Evolutionary conservation across 2,888 invertebrate species (phyloP).

Genomic region (Acleris cristana): DNA sequence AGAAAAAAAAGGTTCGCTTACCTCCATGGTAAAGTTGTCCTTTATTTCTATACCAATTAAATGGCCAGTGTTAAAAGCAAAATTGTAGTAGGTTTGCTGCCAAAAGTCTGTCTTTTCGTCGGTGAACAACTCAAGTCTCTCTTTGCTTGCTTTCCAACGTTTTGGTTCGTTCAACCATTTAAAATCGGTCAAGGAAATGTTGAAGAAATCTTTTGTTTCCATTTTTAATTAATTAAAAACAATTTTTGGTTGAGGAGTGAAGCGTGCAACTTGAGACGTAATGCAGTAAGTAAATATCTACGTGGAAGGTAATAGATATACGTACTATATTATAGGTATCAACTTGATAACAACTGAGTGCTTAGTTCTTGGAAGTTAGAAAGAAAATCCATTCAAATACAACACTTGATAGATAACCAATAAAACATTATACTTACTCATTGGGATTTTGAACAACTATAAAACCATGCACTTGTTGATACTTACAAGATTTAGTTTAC

Average conservation of each 20-base stretch:
- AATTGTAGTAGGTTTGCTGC: conserved; percentile 69
- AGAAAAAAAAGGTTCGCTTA: conserved; percentile 43
- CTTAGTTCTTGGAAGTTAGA: too few relatives aligned
- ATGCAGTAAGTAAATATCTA: too few relatives aligned
- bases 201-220: conserved; percentile 38
- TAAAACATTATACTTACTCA: too few relatives aligned
- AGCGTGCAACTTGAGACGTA: not conserved
- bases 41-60: conserved; percentile 58
- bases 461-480: too few relatives aligned
- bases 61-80: conserved; percentile 63
- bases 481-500: too few relatives aligned
- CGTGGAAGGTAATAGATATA: too few relatives aligned
- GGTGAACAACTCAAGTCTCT: conserved; percentile 55
- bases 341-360: too few relatives aligned
- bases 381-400: too few relatives aligned
- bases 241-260: not conserved
- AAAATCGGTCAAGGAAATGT: conserved; percentile 48
- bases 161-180: conserved; percentile 68
- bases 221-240: conserved; percentile 6
- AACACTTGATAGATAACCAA: too few relatives aligned
- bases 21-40: conserved; percentile 64
- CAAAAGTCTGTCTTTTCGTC: conserved; percentile 70
- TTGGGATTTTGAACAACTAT: too few relatives aligned
- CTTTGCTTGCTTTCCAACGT: conserved; percentile 51
- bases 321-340: too few relatives aligned